Percentiles rank a stretch among this genome's conserved stretches.
Evolutionary conservation across 2,113 vertebrate genomes (phyloP).

Genomic region (Oryzias celebensis): DNA sequence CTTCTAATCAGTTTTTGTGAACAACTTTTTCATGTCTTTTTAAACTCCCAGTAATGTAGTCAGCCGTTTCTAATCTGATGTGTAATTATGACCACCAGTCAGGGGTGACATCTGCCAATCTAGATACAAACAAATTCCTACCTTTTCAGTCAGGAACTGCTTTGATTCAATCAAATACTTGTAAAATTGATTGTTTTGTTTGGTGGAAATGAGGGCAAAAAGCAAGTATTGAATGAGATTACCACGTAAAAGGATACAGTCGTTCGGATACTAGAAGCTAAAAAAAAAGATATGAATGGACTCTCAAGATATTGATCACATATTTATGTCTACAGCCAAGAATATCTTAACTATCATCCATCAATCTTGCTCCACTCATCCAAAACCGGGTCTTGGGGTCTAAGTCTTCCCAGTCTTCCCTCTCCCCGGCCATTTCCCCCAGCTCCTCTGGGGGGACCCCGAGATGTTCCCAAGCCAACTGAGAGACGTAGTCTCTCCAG

Average conservation of each 20-base stretch:
- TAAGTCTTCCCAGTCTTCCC: no score
- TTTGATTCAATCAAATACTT: no score
- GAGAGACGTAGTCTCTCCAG: no score
- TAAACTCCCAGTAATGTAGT: slow-evolving; percentile 28
- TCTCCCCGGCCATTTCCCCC: no score
- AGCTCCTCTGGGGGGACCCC: no score
- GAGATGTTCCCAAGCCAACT: no score
- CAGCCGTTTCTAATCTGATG: slow-evolving; percentile 30
- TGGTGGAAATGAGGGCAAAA: no score
- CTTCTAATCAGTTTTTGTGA: slow-evolving; percentile 37
- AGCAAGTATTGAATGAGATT: no score
- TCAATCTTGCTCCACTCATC: no score
- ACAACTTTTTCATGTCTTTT: slow-evolving; percentile 54
- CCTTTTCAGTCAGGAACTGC: slow-evolving; percentile 11
- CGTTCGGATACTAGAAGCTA: background rate
- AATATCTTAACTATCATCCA: background rate
- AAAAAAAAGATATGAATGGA: background rate
- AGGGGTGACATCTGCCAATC: slow-evolving; percentile 14
- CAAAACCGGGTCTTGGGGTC: no score
- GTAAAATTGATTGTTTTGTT: no score
- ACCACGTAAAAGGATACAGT: background rate
- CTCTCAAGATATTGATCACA: background rate
- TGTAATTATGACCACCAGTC: slow-evolving; percentile 30
- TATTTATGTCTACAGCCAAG: background rate
- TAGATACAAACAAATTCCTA: slow-evolving; percentile 1